Percentiles rank a stretch among this genome's conserved stretches.
phyloP scores from a whole-genome alignment of 2,888 invertebrate species.

The Drosophila cracens region DNA sequence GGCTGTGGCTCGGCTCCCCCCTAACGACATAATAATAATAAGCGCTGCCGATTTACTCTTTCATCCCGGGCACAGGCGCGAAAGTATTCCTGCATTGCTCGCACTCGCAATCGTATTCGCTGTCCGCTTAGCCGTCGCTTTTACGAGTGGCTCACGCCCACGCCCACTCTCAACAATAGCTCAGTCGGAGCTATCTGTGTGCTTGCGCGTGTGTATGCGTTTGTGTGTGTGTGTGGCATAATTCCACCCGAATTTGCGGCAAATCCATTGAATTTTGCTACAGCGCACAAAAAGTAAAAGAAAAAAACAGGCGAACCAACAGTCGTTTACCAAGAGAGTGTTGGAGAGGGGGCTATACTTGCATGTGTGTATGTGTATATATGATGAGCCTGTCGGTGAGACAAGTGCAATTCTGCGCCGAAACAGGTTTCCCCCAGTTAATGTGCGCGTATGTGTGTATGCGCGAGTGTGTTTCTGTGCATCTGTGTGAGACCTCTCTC shows the following conservation, averaged over 20 bases:
- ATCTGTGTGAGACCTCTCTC: conserved; percentile 36
- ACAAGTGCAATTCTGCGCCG: conserved; percentile 78
- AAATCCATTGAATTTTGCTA: conserved; percentile 79
- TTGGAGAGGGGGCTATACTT: background rate
- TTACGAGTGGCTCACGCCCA: conserved; percentile 65
- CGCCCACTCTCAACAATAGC: conserved; percentile 67
- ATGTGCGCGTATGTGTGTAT: conserved; percentile 15
- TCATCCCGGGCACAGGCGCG: conserved; percentile 74
- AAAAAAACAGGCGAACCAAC: conserved; percentile 69
- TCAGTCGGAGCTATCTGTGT: conserved; percentile 17
- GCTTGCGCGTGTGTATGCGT: conserved; percentile 7
- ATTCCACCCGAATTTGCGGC: conserved; percentile 82
- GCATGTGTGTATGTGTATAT: background rate
- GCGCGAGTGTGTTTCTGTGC: conserved; percentile 6
- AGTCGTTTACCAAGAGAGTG: conserved; percentile 12
- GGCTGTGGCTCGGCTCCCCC: conserved; percentile 32
- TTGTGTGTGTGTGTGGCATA: conserved; percentile 62
- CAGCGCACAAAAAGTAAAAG: conserved; percentile 74
- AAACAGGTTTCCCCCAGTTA: conserved; percentile 68
- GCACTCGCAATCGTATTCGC: conserved; percentile 62
- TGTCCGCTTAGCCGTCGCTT: conserved; percentile 38
- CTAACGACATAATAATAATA: conserved; percentile 63
- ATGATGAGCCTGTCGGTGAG: conserved; percentile 48
- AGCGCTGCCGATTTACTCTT: conserved; percentile 78
- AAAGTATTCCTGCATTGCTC: conserved; percentile 63